Evolutionary conservation across 2,888 invertebrate species (phyloP).

Genomic region (Acleris sparsana): DNA sequence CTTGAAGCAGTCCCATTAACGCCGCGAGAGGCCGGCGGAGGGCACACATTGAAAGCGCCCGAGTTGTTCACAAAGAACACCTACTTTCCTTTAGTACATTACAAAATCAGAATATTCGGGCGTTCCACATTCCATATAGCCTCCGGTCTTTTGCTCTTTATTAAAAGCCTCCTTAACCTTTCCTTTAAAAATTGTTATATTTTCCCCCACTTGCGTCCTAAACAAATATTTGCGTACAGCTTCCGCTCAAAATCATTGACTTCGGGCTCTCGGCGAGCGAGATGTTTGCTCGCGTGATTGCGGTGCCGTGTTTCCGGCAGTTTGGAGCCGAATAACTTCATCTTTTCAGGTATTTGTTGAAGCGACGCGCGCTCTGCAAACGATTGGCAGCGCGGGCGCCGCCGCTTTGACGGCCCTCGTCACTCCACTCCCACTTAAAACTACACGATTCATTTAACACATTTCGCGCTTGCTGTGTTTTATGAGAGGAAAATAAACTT

Average conservation of each 20-base stretch:
- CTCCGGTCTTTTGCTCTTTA: slow-evolving; percentile 28
- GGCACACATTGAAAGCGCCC: slow-evolving; percentile 8
- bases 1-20: slow-evolving; percentile 3
- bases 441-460: background rate
- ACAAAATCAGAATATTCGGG: slow-evolving; percentile 10
- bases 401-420: background rate
- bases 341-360: slow-evolving; percentile 33
- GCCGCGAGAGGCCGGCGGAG: background rate
- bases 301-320: slow-evolving; percentile 48
- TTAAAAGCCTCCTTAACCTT: slow-evolving; percentile 33
- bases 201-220: slow-evolving; percentile 49
- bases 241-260: slow-evolving; percentile 53
- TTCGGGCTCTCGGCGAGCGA: slow-evolving; percentile 43
- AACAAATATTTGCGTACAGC: slow-evolving; percentile 51
- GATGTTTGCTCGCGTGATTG: slow-evolving; percentile 60
- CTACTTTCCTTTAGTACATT: slow-evolving; percentile 4
- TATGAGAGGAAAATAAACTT: background rate
- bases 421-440: background rate
- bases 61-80: slow-evolving; percentile 24
- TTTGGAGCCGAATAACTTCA: slow-evolving; percentile 49
- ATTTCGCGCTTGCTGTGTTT: background rate
- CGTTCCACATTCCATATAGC: slow-evolving; percentile 12
- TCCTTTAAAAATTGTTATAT: slow-evolving; percentile 39
- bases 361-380: slow-evolving; percentile 5
- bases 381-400: background rate